Evolutionary conservation across 1,140 invertebrate genomes (phyloP).

Genomic region (Grapholita molesta): DNA sequence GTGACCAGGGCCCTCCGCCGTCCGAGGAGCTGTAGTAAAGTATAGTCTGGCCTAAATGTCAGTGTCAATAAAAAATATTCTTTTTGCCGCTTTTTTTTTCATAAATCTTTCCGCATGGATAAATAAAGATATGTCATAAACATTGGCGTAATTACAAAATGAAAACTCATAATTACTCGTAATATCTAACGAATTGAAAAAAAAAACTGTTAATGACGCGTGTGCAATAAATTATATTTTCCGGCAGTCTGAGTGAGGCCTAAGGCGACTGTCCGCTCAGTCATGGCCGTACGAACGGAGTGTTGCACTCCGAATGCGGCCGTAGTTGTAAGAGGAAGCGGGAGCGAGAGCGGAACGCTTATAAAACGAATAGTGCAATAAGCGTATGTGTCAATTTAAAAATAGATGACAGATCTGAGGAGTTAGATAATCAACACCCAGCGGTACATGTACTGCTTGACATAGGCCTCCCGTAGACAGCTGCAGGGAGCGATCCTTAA

Average conservation of each 20-base stretch:
- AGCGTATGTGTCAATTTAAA: not conserved
- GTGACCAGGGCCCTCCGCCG: too few species aligned
- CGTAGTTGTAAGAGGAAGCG: conserved; percentile 25
- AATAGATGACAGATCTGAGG: not conserved
- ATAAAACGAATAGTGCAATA: not conserved
- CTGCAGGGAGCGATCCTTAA: not conserved
- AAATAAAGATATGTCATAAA: too few species aligned
- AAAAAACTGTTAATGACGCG: too few species aligned
- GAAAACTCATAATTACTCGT: too few species aligned
- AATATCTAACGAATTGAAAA: too few species aligned
- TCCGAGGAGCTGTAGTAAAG: too few species aligned
- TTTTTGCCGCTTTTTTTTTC: too few species aligned
- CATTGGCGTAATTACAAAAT: too few species aligned
- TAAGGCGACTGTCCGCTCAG: not conserved
- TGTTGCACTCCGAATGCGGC: conserved; percentile 1
- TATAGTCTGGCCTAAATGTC: too few species aligned
- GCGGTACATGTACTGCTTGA: not conserved
- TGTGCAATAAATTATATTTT: not conserved
- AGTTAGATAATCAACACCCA: too few species aligned
- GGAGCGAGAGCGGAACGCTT: conserved; percentile 16
- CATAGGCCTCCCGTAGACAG: not conserved
- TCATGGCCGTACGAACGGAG: not conserved
- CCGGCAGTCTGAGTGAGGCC: not conserved
- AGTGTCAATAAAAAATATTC: too few species aligned
- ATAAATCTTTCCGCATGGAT: too few species aligned